These are phyloP conservation scores for Gila orcuttii DNA, from an alignment of 2,113 vertebrate species.

Conservation along the genomic window DNA sequence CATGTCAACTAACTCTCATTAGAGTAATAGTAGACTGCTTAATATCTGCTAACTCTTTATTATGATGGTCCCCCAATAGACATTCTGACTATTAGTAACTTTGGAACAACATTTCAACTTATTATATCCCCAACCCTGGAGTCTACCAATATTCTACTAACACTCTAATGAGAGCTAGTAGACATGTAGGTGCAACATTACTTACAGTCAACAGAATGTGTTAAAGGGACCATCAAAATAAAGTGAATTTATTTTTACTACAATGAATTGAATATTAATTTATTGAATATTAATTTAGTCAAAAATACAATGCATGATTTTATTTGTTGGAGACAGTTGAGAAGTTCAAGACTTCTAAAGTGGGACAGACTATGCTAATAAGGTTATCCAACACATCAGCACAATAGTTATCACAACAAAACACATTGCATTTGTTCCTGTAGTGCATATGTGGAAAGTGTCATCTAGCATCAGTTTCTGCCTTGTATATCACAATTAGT, in stretches of 20 bases:
- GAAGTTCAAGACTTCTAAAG: neutral
- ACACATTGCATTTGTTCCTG: neutral
- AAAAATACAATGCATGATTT: neutral
- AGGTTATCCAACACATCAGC: neutral
- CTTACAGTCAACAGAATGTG: too few species aligned
- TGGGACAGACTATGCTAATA: neutral
- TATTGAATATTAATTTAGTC: neutral
- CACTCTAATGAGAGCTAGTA: too few species aligned
- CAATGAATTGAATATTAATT: neutral
- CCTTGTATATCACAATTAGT: neutral
- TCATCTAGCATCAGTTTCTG: neutral
- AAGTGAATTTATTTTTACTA: neutral
- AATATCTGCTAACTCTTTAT: too few species aligned
- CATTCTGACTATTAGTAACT: too few species aligned
- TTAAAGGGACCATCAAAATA: too few species aligned
- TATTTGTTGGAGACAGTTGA: neutral
- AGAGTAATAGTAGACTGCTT: too few species aligned
- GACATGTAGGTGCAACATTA: too few species aligned
- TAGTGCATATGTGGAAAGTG: neutral
- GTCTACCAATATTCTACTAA: too few species aligned
- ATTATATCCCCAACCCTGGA: too few species aligned
- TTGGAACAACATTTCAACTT: too few species aligned
- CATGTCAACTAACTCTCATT: too few species aligned
- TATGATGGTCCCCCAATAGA: too few species aligned
- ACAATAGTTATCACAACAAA: neutral